Evolutionary conservation across 2,797 vertebrate species (phyloP).

Genomic region (Austrolebias charrua): DNA sequence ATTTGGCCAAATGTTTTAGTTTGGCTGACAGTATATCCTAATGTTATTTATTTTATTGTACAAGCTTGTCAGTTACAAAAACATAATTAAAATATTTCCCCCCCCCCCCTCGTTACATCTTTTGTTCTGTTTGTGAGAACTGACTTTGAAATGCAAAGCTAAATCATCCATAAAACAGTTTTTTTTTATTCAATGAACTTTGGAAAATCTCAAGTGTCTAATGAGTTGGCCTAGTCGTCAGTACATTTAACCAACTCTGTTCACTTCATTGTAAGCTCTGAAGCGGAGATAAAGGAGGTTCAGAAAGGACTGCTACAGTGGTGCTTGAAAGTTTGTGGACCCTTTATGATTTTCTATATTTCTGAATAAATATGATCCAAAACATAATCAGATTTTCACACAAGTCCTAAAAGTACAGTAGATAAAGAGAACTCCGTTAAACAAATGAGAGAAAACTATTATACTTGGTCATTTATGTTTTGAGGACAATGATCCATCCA

Average conservation of each 20-base stretch:
- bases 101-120: neutral
- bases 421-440: too few species aligned
- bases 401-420: too few species aligned
- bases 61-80: conserved; percentile 8
- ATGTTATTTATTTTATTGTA: neutral
- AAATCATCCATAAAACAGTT: conserved; percentile 7
- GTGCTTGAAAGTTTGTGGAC: too few species aligned
- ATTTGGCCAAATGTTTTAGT: conserved; percentile 10
- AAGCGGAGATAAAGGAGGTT: conserved; percentile 23
- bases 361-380: too few species aligned
- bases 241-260: conserved; percentile 13
- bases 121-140: neutral
- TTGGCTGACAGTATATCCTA: neutral
- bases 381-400: too few species aligned
- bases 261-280: conserved; percentile 30
- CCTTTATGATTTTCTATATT: too few species aligned
- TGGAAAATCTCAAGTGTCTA: neutral
- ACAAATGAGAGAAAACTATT: too few species aligned
- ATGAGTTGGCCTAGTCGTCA: conserved; percentile 29
- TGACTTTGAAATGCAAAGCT: conserved; percentile 22
- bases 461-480: too few species aligned
- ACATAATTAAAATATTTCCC: conserved; percentile 2
- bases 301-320: conserved; percentile 19
- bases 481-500: too few species aligned
- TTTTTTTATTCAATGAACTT: conserved; percentile 10